phyloP scores from a whole-genome alignment of 2,797 vertebrate genomes.

The Chaetophractus vellerosus region DNA sequence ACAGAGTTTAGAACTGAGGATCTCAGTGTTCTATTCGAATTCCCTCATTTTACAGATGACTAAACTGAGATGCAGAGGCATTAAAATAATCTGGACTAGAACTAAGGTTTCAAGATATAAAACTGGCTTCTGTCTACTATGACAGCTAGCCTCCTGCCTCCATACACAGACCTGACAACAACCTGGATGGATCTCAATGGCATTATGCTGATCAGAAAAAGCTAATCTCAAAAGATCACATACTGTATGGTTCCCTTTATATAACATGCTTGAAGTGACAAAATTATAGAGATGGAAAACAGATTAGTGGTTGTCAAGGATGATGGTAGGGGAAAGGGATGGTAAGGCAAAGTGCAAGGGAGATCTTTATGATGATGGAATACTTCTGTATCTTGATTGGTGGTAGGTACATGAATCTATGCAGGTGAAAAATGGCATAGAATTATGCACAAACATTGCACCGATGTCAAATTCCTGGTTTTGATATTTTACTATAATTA shows the following conservation, averaged over 20 bases:
- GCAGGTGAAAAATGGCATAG: not conserved
- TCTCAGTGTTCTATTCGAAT: not conserved
- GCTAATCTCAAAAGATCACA: not conserved
- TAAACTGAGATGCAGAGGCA: conserved; percentile 6
- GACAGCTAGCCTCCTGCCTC: not conserved
- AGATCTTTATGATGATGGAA: not conserved
- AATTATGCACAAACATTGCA: not conserved
- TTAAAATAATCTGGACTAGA: not conserved
- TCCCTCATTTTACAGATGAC: conserved; percentile 9
- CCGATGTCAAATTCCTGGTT: not conserved
- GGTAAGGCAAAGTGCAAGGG: not conserved
- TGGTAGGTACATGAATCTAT: not conserved
- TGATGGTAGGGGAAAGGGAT: not conserved
- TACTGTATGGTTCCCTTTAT: not conserved
- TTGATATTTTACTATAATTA: not conserved
- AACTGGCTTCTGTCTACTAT: not conserved
- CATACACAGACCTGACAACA: not conserved
- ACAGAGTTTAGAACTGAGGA: not conserved
- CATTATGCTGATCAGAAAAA: conserved; percentile 30
- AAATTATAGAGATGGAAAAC: conserved; percentile 13
- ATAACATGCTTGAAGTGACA: conserved; percentile 38
- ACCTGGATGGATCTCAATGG: conserved; percentile 18
- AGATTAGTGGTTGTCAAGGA: too few species aligned
- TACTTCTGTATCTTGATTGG: not conserved
- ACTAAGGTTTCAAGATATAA: too few species aligned